phyloP scores from a whole-genome alignment of 2,888 invertebrate genomes.

The Eulithis prunata region DNA sequence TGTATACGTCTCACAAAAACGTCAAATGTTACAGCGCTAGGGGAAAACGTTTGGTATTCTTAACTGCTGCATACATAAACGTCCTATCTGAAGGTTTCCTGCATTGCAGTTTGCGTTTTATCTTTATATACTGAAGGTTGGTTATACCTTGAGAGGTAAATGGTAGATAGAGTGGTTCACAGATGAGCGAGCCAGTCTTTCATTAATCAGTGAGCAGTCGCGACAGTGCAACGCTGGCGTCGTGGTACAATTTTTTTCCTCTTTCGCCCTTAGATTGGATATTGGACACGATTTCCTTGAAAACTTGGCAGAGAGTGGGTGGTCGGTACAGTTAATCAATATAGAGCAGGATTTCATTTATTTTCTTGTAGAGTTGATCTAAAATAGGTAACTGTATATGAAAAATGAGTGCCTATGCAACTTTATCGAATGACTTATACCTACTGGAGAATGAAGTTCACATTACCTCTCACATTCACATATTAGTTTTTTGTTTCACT shows the following conservation, averaged over 20 bases:
- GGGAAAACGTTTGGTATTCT: conserved; percentile 83
- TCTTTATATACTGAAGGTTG: not conserved
- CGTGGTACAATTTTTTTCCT: conserved; percentile 80
- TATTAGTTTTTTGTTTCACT: too few relatives aligned
- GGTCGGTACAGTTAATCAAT: conserved; percentile 59
- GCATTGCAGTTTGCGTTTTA: conserved; percentile 39
- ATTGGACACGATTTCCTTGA: conserved; percentile 82
- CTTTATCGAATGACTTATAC: not conserved
- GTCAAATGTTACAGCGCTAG: conserved; percentile 82
- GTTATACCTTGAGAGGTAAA: conserved; percentile 21
- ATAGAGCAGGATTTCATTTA: conserved; percentile 20
- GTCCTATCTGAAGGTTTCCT: conserved; percentile 34
- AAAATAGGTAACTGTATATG: conserved; percentile 15
- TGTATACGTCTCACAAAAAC: conserved; percentile 79
- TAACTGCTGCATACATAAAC: conserved; percentile 44
- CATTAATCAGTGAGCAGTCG: conserved; percentile 83
- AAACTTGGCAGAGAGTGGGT: conserved; percentile 75
- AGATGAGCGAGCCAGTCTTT: conserved; percentile 74
- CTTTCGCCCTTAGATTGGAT: conserved; percentile 81
- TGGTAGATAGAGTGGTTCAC: conserved; percentile 59
- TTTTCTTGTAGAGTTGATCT: conserved; percentile 39
- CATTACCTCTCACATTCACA: too few relatives aligned
- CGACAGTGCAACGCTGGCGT: conserved; percentile 81
- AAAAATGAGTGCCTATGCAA: too few relatives aligned
- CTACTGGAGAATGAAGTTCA: not conserved